Percentiles rank a stretch among this genome's conserved stretches.
These are phyloP conservation scores for Campoplex nolae DNA, from an alignment of 2,888 invertebrate species.

Conservation along the genomic window DNA sequence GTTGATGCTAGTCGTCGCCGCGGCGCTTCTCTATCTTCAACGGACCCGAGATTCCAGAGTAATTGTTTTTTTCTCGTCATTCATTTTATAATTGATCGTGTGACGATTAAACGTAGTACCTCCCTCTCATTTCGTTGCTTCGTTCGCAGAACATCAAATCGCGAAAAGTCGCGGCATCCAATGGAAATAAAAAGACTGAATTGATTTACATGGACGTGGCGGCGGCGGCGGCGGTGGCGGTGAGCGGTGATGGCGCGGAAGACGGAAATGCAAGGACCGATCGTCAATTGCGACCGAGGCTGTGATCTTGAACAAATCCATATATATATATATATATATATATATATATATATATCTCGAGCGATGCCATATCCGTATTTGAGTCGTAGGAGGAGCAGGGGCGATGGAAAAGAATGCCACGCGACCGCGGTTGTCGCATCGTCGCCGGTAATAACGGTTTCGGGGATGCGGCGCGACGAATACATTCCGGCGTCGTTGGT, in stretches of 20 bases:
- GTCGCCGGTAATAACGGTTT: not conserved
- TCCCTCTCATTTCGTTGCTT: too few species aligned
- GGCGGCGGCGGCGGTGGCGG: too few species aligned
- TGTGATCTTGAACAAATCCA: constrained; percentile 29
- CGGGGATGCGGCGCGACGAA: not conserved
- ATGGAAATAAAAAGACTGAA: constrained; percentile 77
- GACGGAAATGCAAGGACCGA: constrained; percentile 76
- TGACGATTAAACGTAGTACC: too few species aligned
- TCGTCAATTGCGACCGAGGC: constrained; percentile 77
- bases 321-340: too few species aligned
- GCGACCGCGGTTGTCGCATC: not conserved
- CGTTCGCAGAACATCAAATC: constrained; percentile 69
- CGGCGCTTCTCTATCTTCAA: constrained; percentile 72
- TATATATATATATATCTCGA: too few species aligned
- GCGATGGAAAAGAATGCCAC: too few species aligned
- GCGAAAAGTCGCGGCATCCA: constrained; percentile 68
- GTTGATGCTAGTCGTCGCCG: constrained; percentile 73
- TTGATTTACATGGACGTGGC: constrained; percentile 79
- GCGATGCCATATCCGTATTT: not conserved
- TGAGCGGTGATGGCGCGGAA: constrained; percentile 69
- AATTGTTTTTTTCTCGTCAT: constrained; percentile 21
- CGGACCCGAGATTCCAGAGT: constrained; percentile 61
- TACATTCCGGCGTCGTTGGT: not conserved
- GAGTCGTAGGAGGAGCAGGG: not conserved
- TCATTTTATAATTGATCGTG: not conserved